Evolutionary conservation across 2,797 vertebrate species (phyloP), one percentile per base, ranked within the genome.

Genomic region (Coregonus suidteri): DNA sequence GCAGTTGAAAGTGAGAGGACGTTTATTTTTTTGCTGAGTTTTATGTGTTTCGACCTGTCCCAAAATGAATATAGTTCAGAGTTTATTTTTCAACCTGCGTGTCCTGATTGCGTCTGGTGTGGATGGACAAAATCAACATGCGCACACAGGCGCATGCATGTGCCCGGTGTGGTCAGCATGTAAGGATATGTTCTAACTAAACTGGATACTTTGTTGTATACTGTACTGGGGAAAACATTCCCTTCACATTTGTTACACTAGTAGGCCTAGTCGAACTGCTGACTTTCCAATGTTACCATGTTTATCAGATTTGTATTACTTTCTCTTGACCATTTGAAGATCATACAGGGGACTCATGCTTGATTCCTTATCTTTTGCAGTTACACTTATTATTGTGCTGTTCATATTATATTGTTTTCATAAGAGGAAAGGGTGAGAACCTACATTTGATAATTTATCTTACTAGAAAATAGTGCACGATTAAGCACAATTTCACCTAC

Each of bases 361-460:
- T 35, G 6, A 67, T 0, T 31, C 4, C 0, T 62, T 64, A 6
- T 25, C 34, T 9, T 66, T 78, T 56, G 16, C 88, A 92, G 89
- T 1, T 52, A 4, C 0, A 4, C 5, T 3, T 4, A 0, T 3
- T 4, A 0, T 71, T n/a, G 0, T n/a, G 0, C 0, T 9, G 1
- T 0, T 75, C 1, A 0, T 54, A 64, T 37, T 78, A 11, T 0
- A 53, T 59, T 81, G 35, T 69, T 41, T 62, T 4, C 56, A 18
- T 30, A 91, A 71, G 83, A 92, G 37, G 75, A 93, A 90, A 87
- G 94, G 94, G 94, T 94, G 67, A 93, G 93, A 35, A 52, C 9
- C 7, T 34, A 0, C 20, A 6, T 81, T 84, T 78, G 70, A 41
- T n/a, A 62, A 7, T 51, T 6, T 79, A 15, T 11, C 7, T 66